Percentiles rank a stretch among this genome's conserved stretches.
Conservation (phyloP, 2,888 invertebrate species). For the Caenorhabditis macrosperma region DNA sequence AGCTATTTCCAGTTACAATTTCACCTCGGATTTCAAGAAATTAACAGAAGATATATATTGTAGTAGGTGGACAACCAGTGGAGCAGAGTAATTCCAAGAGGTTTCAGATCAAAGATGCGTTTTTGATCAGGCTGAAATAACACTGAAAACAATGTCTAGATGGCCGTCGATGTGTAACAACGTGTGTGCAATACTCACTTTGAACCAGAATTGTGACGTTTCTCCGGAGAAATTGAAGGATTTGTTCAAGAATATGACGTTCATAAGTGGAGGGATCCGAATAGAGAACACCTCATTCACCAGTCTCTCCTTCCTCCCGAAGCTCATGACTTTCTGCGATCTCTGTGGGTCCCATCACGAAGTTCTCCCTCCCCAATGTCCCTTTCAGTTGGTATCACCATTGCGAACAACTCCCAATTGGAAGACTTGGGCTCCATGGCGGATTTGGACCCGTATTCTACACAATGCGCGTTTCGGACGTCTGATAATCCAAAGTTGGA, state of each 20-base stretch:
- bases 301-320: neutral
- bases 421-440: neutral
- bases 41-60: too few species aligned
- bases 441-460: neutral
- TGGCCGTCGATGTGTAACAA: neutral
- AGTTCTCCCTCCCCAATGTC: neutral
- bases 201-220: neutral
- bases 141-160: neutral
- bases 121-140: neutral
- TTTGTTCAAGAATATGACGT: neutral
- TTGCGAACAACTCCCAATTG: slow-evolving; percentile 9
- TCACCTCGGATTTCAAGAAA: too few species aligned
- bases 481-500: slow-evolving; percentile 1
- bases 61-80: too few species aligned
- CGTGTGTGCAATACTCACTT: neutral
- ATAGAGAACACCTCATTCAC: neutral
- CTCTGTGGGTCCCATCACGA: too few species aligned
- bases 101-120: neutral
- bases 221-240: neutral
- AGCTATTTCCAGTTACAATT: too few species aligned
- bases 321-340: too few species aligned
- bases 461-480: neutral
- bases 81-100: too few species aligned
- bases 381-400: slow-evolving; percentile 2
- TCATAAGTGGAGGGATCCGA: neutral